Evolutionary conservation across 2,113 vertebrate genomes (phyloP), one percentile per base, ranked within the genome.

Genomic region (Heliornis fulica): DNA sequence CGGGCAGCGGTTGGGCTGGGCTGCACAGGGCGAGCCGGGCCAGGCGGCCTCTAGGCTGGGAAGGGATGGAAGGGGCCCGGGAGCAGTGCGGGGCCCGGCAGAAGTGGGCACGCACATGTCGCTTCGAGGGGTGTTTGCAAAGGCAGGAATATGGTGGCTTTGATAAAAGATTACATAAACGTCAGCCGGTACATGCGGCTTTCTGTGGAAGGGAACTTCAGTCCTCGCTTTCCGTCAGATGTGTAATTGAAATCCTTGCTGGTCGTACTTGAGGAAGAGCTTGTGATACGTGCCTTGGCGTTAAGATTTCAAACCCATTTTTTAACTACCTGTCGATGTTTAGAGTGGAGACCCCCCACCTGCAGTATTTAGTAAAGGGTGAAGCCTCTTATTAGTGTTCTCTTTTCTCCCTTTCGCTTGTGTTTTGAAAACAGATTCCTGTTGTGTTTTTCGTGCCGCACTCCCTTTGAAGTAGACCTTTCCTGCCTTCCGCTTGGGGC

Each of bases 91-190:
- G 68, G 10, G 45, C 28, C 51, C 9, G 66, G 50, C n/a, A 2
- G 60, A 1, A 29, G 31, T 38, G 3, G 75, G 38, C 16, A 6
- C 14, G 75, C 61, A 38, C 29, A 22, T 63, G 69, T 45, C 5
- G 16, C 21, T 14, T 4, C 1, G 2, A 4, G 38, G 7, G 36
- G 46, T 43, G 22, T 15, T 51, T 5, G 51, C 5, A 13, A 11
- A 1, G 17, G 74, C 50, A 7, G 50, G 45, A 56, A 17, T 3
- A 13, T 53, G 86, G 87, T 48, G 61, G 45, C 60, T 56, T 18
- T 4, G 71, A 11, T 53, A 13, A 54, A 48, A 46, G 63, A 14
- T 95, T 94, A 80, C 84, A 86, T 93, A 96, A 94, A 93, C 43
- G 31, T n/a, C 76, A 10, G 66, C 51, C 54, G 20, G 51, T 57